Evolutionary conservation across 2,797 vertebrate species (phyloP).

Genomic region (Argentina silus): DNA sequence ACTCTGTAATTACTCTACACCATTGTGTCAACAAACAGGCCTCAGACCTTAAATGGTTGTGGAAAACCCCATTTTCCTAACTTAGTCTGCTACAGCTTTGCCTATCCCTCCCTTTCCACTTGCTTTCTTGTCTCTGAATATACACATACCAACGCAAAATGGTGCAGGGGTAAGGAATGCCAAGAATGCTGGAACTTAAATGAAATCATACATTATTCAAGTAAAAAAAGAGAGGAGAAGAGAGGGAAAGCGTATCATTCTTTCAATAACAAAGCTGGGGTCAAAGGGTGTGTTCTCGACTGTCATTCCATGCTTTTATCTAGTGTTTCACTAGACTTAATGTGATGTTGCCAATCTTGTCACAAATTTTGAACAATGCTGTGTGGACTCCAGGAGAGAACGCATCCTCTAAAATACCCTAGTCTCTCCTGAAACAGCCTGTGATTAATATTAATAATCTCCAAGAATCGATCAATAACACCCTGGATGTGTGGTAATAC

Average conservation of each 20-base stretch:
- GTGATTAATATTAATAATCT: not conserved
- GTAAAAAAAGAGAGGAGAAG: constrained; percentile 17
- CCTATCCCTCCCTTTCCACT: not conserved
- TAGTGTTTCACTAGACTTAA: constrained; percentile 36
- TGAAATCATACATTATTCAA: constrained; percentile 52
- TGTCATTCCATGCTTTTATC: constrained; percentile 34
- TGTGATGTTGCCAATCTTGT: constrained; percentile 43
- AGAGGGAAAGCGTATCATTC: constrained; percentile 17
- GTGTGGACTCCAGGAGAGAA: not conserved
- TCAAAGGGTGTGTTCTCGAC: constrained; percentile 38
- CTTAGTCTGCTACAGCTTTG: not conserved
- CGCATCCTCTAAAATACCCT: not conserved
- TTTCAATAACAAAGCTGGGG: constrained; percentile 32
- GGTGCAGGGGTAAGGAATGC: constrained; percentile 57
- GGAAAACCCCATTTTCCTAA: not conserved
- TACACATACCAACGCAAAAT: constrained; percentile 48
- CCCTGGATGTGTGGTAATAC: not conserved
- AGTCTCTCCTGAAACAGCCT: not conserved
- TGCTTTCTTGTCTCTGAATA: constrained; percentile 25
- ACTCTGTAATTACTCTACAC: not conserved
- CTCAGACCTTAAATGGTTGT: not conserved
- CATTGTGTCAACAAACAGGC: not conserved
- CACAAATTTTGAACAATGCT: constrained; percentile 38
- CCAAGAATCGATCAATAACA: not conserved
- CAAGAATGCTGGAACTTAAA: constrained; percentile 57